Conservation (phyloP, 2,888 invertebrate genomes). For the Ophion ellenae region DNA sequence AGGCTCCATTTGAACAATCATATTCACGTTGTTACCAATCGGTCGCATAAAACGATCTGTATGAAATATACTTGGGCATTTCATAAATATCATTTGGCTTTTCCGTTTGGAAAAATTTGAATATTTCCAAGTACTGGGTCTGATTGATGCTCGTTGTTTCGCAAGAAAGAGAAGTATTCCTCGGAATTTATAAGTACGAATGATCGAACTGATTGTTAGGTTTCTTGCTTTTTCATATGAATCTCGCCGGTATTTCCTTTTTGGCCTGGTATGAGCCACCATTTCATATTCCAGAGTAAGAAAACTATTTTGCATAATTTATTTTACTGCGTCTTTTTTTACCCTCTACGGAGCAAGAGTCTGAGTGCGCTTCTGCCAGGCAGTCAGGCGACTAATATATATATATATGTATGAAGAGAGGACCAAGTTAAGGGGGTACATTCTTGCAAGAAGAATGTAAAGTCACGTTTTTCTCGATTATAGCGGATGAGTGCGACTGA, state of each 20-base stretch:
- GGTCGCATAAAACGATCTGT: too few species aligned
- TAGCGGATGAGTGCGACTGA: slow-evolving; percentile 26
- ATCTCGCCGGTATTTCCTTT: neutral
- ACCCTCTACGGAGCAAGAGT: slow-evolving; percentile 62
- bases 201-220: too few species aligned
- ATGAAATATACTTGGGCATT: too few species aligned
- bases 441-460: slow-evolving; percentile 47
- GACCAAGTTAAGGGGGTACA: neutral
- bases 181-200: slow-evolving; percentile 6
- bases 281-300: slow-evolving; percentile 79
- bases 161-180: slow-evolving; percentile 5
- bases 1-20: too few species aligned
- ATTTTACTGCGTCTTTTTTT: slow-evolving; percentile 77
- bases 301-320: slow-evolving; percentile 81
- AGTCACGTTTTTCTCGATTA: slow-evolving; percentile 60
- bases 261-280: slow-evolving; percentile 71
- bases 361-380: slow-evolving; percentile 33
- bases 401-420: neutral
- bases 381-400: neutral
- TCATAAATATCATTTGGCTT: too few species aligned
- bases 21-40: too few species aligned
- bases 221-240: too few species aligned
- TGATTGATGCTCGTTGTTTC: too few species aligned
- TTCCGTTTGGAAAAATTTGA: too few species aligned
- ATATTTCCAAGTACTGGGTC: too few species aligned